phyloP scores from a whole-genome alignment of 2,113 vertebrate species.

The Passer domesticus region DNA sequence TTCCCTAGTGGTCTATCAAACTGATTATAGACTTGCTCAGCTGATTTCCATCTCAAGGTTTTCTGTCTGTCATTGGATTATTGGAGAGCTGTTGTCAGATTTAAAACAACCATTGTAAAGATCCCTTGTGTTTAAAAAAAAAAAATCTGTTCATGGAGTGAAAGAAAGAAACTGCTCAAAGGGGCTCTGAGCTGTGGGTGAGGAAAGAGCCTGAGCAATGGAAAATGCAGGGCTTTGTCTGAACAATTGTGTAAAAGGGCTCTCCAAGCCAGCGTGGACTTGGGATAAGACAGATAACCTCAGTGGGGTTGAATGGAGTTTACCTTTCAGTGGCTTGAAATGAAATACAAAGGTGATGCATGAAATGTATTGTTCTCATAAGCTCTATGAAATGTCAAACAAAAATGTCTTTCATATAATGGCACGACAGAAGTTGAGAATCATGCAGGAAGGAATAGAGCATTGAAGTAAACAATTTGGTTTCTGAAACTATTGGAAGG shows the following conservation, averaged over 20 bases:
- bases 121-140: background rate
- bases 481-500: background rate
- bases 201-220: background rate
- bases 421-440: background rate
- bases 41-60: background rate
- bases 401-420: background rate
- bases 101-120: background rate
- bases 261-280: background rate
- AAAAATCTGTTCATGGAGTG: background rate
- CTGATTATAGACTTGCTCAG: background rate
- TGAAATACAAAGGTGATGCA: constrained; percentile 7
- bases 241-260: background rate
- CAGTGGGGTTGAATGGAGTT: background rate
- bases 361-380: constrained; percentile 25
- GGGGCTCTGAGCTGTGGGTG: background rate
- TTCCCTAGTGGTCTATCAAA: background rate
- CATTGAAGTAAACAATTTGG: background rate
- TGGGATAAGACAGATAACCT: background rate
- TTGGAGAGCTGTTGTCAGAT: background rate
- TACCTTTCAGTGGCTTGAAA: constrained; percentile 18
- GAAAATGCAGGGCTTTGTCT: background rate
- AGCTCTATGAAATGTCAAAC: background rate
- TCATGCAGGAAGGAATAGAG: background rate
- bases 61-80: background rate
- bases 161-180: background rate